phyloP scores from a whole-genome alignment of 2,113 vertebrate species.

The Aviceda subcristata region DNA sequence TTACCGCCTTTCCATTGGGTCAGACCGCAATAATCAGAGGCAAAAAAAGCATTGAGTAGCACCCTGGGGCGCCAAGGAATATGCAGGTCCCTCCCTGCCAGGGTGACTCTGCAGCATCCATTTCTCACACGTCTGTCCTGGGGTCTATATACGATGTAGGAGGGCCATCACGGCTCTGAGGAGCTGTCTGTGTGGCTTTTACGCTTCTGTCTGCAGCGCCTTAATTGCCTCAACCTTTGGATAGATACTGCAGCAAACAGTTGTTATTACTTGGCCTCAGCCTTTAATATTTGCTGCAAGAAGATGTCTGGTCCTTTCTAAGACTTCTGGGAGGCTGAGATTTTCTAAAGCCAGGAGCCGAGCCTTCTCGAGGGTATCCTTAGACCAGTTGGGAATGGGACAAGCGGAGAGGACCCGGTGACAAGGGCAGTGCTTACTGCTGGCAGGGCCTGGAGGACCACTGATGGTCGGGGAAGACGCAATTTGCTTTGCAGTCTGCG shows the following conservation, averaged over 20 bases:
- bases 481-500: neutral
- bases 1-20: accelerated
- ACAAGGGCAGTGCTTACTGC: neutral
- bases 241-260: neutral
- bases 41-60: neutral
- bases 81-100: neutral
- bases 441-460: neutral
- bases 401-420: accelerated
- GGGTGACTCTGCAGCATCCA: neutral
- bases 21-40: neutral
- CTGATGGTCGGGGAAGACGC: neutral
- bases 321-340: neutral
- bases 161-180: neutral
- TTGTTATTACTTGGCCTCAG: neutral
- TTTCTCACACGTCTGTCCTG: neutral
- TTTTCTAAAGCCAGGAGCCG: neutral
- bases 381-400: neutral
- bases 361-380: neutral
- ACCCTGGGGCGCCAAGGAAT: neutral
- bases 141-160: accelerated
- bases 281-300: neutral
- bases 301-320: neutral
- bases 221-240: neutral
- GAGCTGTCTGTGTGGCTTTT: neutral
- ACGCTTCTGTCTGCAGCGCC: neutral